phyloP scores from a whole-genome alignment of 2,113 vertebrate species.

The Eulacestoma nigropectus region DNA sequence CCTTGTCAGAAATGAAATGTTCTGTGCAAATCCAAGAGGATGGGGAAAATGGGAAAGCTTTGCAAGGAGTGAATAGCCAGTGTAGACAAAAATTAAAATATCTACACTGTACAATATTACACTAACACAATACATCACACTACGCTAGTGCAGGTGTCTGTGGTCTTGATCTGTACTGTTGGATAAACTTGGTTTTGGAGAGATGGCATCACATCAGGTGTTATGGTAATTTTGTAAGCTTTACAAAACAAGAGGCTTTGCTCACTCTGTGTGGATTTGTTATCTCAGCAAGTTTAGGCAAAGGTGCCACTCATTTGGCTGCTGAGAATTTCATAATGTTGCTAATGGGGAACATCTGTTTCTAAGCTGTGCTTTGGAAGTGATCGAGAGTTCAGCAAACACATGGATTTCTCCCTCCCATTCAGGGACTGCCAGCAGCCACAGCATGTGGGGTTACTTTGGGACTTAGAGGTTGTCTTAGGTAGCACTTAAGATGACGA shows the following conservation, averaged over 20 bases:
- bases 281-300: background rate
- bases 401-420: background rate
- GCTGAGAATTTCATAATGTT: background rate
- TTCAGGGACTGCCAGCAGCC: background rate
- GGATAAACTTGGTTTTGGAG: background rate
- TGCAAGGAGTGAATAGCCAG: background rate
- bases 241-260: background rate
- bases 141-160: background rate
- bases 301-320: background rate
- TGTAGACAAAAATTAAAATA: background rate
- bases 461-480: background rate
- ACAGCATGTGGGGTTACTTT: background rate
- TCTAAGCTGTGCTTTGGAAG: background rate
- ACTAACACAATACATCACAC: too few species aligned
- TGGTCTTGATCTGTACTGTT: background rate
- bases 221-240: background rate
- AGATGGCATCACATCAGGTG: background rate
- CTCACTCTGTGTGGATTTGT: background rate
- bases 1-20: background rate
- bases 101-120: background rate
- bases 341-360: background rate
- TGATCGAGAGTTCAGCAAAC: background rate
- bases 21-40: background rate
- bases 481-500: background rate
- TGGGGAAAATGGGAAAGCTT: background rate